Base-by-base conservation (phyloP, 2,888 invertebrate species). In the Teleiodes luculella region DNA sequence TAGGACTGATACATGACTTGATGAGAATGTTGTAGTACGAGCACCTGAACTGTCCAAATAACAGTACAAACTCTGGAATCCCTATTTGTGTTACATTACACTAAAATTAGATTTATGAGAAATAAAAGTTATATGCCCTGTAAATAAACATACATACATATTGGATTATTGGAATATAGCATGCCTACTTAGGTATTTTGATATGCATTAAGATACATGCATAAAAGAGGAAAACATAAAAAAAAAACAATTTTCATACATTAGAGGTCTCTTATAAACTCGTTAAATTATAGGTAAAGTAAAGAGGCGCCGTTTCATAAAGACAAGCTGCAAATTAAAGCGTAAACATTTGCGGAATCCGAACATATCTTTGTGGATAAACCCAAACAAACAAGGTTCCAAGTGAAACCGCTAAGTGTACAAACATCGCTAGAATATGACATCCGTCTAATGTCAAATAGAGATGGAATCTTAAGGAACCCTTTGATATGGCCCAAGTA, bases 1-100 rank as follows among this genome's bases (percentile, higher is more conserved):
- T 69, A 28, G 28, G 28, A 43, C 62, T 68, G 59, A 55, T 61
- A 18, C 14, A 37, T n/a, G n/a, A n/a, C n/a, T n/a, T n/a, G n/a
- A n/a, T n/a, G 24, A 58, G 63, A 60, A n/a, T n/a, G n/a, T n/a
- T n/a, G 64, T 63, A 41, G 61, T 65, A 62, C 62, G 60, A 63
- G 68, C 74, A 75, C 72, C 72, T 74, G 69, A 65, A 62, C 67
- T 67, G 52, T 55, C 59, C 61, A 57, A 58, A 52, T 78, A 79
- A 79, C 77, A 76, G 78, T 73, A 61, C 54, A 55, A 63, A 61
- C 62, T 58, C 62, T 72, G n/a, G n/a, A n/a, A n/a, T n/a, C n/a
- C 62, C 63, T 65, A 71, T 73, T 72, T 72, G 64, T 73, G 64
- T 70, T 67, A 48, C 11, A 33, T 37, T 48, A 56, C 54, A 57